These are phyloP conservation scores for Phrynocephalus guinanensis DNA, from an alignment of 2,797 vertebrate species.

Conservation along the genomic window DNA sequence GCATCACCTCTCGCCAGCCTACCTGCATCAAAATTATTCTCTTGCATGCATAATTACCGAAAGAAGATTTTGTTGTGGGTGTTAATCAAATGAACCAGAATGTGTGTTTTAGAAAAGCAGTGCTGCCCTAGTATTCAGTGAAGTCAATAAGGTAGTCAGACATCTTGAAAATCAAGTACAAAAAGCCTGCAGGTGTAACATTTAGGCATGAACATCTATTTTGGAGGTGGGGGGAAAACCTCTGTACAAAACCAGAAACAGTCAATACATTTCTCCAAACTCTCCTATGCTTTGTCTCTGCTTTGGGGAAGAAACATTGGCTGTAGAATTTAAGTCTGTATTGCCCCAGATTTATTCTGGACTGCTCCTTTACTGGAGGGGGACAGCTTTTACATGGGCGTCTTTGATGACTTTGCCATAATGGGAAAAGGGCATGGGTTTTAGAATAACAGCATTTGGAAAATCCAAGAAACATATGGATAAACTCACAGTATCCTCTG, in stretches of 20 bases:
- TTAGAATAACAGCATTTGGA: neutral
- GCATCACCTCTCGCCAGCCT: no score
- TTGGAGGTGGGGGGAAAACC: no score
- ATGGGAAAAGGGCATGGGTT: neutral
- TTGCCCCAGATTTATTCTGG: neutral
- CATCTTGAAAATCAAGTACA: conserved; percentile 55
- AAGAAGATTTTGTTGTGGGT: conserved; percentile 12
- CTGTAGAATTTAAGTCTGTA: neutral
- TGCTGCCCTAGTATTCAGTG: conserved; percentile 49
- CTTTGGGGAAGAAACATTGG: neutral
- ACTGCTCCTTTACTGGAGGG: neutral
- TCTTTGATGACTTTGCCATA: neutral
- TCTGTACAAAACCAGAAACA: no score
- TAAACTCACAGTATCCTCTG: neutral
- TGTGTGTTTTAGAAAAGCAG: conserved; percentile 32
- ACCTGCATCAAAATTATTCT: neutral
- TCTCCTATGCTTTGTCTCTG: no score
- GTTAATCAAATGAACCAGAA: conserved; percentile 7
- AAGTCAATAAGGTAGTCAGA: conserved; percentile 46
- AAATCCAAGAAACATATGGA: neutral
- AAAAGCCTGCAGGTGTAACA: conserved; percentile 45
- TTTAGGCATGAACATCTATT: neutral
- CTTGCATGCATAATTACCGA: rapidly evolving
- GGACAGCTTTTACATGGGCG: rapidly evolving
- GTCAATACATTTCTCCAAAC: no score